A percentile compares a stretch with the other conserved stretches of the same genome.
Evolutionary conservation across 2,888 invertebrate species (phyloP).

Genomic region (Polietes domitor): DNA sequence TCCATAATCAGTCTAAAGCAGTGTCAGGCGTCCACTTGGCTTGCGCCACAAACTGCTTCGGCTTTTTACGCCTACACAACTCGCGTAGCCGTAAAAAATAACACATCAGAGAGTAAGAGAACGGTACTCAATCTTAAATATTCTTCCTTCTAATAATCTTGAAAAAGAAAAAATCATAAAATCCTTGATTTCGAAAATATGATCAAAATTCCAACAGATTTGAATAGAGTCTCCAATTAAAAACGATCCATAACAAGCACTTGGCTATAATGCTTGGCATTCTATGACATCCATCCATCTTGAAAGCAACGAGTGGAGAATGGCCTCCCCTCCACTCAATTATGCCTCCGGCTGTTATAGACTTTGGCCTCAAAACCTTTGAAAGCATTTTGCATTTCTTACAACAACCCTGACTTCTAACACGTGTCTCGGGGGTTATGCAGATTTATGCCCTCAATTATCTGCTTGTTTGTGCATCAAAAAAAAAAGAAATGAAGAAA

Average conservation of each 20-base stretch:
- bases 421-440: neutral
- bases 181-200: no score
- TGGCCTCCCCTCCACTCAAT: neutral
- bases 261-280: neutral
- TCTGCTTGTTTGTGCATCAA: constrained; percentile 8
- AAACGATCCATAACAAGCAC: neutral
- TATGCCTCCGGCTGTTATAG: neutral
- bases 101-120: no score
- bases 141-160: no score
- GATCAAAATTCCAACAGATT: neutral
- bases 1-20: no score
- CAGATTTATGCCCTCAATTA: constrained; percentile 28
- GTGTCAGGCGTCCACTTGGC: no score
- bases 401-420: neutral
- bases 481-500: neutral
- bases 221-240: neutral
- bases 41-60: no score
- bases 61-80: no score
- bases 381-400: neutral
- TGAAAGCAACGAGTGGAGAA: neutral
- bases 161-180: no score
- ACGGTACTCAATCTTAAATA: no score
- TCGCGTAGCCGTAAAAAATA: no score
- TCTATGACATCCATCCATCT: neutral
- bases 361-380: neutral